Base-by-base conservation (phyloP, 35 echinoderm and acorn worm genomes). In the Lytechinus pictus region DNA sequence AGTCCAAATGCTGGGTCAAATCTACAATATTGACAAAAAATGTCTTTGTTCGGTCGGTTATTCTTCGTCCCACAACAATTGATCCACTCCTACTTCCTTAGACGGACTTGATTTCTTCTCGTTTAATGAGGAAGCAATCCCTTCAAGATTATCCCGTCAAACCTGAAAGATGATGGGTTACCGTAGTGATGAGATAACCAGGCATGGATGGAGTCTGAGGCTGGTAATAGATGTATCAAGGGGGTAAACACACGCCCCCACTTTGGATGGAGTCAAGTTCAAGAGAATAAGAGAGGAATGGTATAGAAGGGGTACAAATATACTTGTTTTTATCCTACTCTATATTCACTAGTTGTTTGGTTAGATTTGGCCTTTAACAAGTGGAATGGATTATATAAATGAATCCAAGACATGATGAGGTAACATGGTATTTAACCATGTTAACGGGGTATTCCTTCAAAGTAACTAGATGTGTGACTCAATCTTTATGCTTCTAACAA, bases 161-260 rank as follows among this genome's bases (percentile, higher is more conserved):
- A 24, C 19, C 19, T n/a, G 19, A 24, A 90, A 90, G 88, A 90
- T 90, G 88, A 44, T 12, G 28, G 88, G 88, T 90, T 52, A 21
- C 88, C 88, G 52, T 54, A 54, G 88, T 90, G 88, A 90, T 90
- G 88, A 90, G 88, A 90, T 90, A 90, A 90, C 88, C 88, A 90
- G 88, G 52, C 88, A 90, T 52, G 88, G 52, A 90, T 14, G 28
- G 52, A 13, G 52, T 12, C 28, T 12, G 52, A 54, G 88, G 88
- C 10, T 4, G 13, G 10, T 44, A 44, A 44, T 79, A 79, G 66
- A 6, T 24, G 19, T 16, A 79, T 79, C 66, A 79, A 79, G 66
- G 19, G 57, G 56, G 56, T 58, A 58, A 13, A 11, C 9, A 58
- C 9, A 13, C 13, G 56, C 56, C 56, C 56, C 56, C 56, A 2